Percentiles rank a stretch among this genome's conserved stretches.
phyloP scores from a whole-genome alignment of 2,113 vertebrate species.

The Myocastor coypus region DNA sequence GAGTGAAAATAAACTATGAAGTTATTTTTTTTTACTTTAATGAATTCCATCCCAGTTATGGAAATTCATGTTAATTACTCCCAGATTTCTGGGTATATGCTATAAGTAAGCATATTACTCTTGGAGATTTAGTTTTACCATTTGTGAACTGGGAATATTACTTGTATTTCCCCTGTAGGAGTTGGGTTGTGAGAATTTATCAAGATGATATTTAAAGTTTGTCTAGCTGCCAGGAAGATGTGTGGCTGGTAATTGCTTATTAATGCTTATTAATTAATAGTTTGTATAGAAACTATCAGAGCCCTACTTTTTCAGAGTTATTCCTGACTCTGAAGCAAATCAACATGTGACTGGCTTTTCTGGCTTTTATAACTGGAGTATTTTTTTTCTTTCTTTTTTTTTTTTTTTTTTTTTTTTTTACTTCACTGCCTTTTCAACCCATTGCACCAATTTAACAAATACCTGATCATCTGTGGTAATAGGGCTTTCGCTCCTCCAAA shows the following conservation, averaged over 20 bases:
- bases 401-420: constrained; percentile 23
- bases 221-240: not conserved
- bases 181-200: not conserved
- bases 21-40: not conserved
- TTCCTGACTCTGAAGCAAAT: constrained; percentile 19
- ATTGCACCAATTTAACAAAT: not conserved
- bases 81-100: constrained; percentile 24
- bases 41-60: not conserved
- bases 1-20: not conserved
- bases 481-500: not conserved
- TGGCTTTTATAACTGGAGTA: not conserved
- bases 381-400: constrained; percentile 15
- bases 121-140: constrained; percentile 27
- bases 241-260: constrained; percentile 5
- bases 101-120: not conserved
- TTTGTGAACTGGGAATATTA: not conserved
- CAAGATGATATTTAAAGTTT: not conserved
- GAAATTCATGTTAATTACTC: constrained; percentile 6
- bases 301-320: not conserved
- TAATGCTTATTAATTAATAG: not conserved
- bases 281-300: not conserved
- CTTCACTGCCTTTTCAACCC: not conserved
- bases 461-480: not conserved
- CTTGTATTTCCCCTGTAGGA: not conserved
- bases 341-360: not conserved